Base-by-base conservation (phyloP, 2,888 invertebrate species). In the Philopedon plagiatum region DNA sequence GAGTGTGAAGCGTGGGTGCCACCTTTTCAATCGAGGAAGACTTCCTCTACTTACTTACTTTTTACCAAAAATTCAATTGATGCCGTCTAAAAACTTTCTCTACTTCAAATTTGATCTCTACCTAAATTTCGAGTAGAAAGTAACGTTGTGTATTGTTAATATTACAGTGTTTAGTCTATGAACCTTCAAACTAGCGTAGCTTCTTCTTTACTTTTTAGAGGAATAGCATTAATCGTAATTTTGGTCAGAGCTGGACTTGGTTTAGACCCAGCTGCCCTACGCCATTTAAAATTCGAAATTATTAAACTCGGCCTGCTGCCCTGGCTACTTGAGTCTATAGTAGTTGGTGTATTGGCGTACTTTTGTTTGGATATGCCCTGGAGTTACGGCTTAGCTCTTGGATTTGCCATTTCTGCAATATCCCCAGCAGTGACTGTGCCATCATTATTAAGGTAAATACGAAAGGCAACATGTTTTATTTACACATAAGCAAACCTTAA, bases 361-460 rank as follows among this genome's bases (percentile, higher is more conserved):
- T 93, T 88, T 80, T 86, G 97, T 5, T 87, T 98, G 1, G 90
- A 88, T 58, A 86, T 98, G 76, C 95, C 97, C 0, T 96, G 95
- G 95, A 86, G 90, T 79, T 96, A 94, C 93, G 89, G 90, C 4
- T 90, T 96, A 78, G 89, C 97, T 60, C 87, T 97, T 39, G 97
- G 96, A n/a, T 91, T 94, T 39, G 91, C 96, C 71, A 87, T 96
- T 71, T 95, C 96, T 0, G 98, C 98, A 0, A 98, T 99, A 1
- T 96, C 97, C 0, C 98, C 98, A 0, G 98, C 98, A 2, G 98
- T 99, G 18, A 94, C 98, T 7, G 98, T 99, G 13, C 98, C 98
- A 0, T 95, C 96, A 77, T 89, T 98, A 73, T 92, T 98, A 57
- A 72, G 72, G 72, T 72, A 71, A 34, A 26, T n/a, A n/a, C n/a